Evolutionary conservation across 2,113 vertebrate species (phyloP).

Genomic region (Lamprotornis superbus): DNA sequence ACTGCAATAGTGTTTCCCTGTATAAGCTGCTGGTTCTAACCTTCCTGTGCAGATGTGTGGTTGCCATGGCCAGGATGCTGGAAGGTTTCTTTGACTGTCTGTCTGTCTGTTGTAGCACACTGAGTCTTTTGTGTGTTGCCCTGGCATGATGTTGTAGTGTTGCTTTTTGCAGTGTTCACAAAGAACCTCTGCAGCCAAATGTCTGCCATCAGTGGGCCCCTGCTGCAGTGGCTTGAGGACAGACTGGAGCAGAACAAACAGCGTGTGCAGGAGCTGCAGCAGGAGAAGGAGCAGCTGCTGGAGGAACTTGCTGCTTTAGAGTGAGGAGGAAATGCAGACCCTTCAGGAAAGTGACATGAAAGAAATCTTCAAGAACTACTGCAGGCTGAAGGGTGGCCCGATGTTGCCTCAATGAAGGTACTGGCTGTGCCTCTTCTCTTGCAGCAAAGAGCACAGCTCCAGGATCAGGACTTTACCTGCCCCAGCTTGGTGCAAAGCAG

Average conservation of each 20-base stretch:
- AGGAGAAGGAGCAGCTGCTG: conserved; percentile 87
- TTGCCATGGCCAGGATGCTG: neutral
- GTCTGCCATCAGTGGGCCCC: conserved; percentile 95
- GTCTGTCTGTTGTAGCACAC: neutral
- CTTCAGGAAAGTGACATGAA: neutral
- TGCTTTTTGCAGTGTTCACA: conserved; percentile 81
- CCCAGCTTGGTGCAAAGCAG: neutral
- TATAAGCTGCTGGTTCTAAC: neutral
- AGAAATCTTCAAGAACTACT: neutral
- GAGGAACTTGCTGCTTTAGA: conserved; percentile 84
- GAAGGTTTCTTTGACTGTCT: neutral
- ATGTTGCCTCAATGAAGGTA: neutral
- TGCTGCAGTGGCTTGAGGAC: conserved; percentile 97
- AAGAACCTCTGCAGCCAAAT: conserved; percentile 99
- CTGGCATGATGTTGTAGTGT: neutral
- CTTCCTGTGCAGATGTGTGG: neutral
- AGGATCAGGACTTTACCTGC: neutral
- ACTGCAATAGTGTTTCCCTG: neutral
- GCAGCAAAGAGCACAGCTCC: neutral
- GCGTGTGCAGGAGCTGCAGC: conserved; percentile 84
- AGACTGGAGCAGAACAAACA: conserved; percentile 93
- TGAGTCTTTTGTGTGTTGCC: neutral
- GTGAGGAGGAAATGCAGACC: conserved; percentile 18
- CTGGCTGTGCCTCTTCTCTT: neutral
- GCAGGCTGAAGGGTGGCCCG: neutral